Conservation (phyloP, 92 coral and sea anemone genomes). For the Paramuricea clavata region DNA sequence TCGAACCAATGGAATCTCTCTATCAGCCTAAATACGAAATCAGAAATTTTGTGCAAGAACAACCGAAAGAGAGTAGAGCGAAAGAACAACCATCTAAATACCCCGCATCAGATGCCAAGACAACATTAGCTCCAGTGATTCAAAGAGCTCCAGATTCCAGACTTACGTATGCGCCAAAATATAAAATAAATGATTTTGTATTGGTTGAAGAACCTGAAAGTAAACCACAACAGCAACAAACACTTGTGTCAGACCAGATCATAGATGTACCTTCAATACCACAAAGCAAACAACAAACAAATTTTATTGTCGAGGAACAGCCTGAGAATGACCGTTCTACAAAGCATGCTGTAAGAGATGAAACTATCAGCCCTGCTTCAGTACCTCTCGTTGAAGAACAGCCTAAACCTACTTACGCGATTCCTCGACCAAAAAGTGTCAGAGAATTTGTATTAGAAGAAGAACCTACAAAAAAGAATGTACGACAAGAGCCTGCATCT, state of each 20-base stretch:
- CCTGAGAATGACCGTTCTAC: neutral
- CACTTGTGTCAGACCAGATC: neutral
- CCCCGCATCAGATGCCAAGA: neutral
- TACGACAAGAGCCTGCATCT: neutral
- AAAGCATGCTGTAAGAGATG: neutral
- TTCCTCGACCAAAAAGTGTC: neutral
- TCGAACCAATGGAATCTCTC: neutral
- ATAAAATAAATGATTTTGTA: conserved; percentile 13
- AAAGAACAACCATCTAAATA: neutral
- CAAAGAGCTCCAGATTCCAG: neutral
- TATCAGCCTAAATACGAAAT: neutral
- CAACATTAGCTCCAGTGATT: neutral
- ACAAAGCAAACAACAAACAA: neutral
- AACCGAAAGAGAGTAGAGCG: neutral
- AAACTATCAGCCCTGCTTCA: neutral
- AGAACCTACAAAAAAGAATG: neutral
- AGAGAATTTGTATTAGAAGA: conserved; percentile 12
- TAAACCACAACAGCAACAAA: neutral
- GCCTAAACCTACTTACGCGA: neutral
- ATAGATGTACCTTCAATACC: neutral
- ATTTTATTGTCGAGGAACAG: neutral
- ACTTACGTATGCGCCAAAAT: neutral
- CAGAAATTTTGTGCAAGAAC: neutral
- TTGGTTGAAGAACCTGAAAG: neutral
- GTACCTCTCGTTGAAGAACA: conserved; percentile 11